phyloP scores from a whole-genome alignment of 2,888 invertebrate species.

The Coleophora deauratella region DNA sequence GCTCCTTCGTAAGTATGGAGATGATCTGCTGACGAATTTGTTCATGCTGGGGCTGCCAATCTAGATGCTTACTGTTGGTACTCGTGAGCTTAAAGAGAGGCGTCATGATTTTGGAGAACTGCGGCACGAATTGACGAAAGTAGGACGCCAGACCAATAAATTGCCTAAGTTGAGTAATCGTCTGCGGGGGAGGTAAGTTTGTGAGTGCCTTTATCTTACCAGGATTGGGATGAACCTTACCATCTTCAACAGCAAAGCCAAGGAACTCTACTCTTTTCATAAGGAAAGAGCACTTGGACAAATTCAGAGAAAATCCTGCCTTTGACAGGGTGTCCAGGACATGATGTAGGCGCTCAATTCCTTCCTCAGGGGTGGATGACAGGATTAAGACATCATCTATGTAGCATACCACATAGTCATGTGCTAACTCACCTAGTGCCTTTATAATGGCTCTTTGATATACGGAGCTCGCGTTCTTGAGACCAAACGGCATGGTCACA shows the following conservation, averaged over 20 bases:
- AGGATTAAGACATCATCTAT: slow-evolving; percentile 16
- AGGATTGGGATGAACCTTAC: slow-evolving; percentile 17
- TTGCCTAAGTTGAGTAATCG: slow-evolving; percentile 16
- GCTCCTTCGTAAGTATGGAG: slow-evolving; percentile 9
- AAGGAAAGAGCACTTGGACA: slow-evolving; percentile 19
- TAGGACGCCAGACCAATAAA: slow-evolving; percentile 19
- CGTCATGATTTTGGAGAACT: slow-evolving; percentile 9
- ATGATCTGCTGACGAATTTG: slow-evolving; percentile 14
- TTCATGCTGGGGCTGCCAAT: slow-evolving; percentile 13
- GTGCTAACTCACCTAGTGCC: slow-evolving; percentile 14
- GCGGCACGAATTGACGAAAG: slow-evolving; percentile 15
- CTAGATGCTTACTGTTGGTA: slow-evolving; percentile 4
- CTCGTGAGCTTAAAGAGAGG: slow-evolving; percentile 13
- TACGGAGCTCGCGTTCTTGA: slow-evolving; percentile 12
- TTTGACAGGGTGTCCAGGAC: slow-evolving; percentile 6
- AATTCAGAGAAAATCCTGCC: slow-evolving; percentile 18
- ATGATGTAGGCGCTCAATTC: slow-evolving; percentile 5
- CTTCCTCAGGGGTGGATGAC: slow-evolving; percentile 1
- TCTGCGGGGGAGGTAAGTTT: slow-evolving; percentile 12
- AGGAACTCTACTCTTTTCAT: slow-evolving; percentile 15
- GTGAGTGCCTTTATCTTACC: slow-evolving; percentile 17
- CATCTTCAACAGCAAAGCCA: slow-evolving; percentile 13
- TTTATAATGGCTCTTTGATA: slow-evolving; percentile 14
- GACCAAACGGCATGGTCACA: slow-evolving; percentile 12
- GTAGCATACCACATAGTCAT: slow-evolving; percentile 12